Conservation (phyloP, 2,888 invertebrate species). For the Nysson spinosus region DNA sequence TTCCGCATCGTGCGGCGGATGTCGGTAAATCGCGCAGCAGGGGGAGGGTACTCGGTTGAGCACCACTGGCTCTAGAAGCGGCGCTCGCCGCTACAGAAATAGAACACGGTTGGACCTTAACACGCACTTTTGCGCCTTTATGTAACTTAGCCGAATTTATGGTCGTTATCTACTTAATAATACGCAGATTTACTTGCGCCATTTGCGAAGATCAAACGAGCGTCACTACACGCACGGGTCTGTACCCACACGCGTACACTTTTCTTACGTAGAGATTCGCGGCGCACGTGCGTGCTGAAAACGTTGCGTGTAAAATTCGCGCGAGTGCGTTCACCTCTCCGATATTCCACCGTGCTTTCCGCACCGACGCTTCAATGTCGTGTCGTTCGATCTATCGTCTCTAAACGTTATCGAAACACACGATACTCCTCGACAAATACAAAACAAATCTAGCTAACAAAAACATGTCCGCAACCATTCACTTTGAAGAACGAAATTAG, state of each 20-base stretch:
- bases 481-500: too few species aligned
- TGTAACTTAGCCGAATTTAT: slow-evolving; percentile 66
- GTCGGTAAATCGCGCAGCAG: too few species aligned
- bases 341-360: slow-evolving; percentile 40
- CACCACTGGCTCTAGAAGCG: slow-evolving; percentile 59
- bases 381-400: slow-evolving; percentile 20
- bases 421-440: slow-evolving; percentile 12
- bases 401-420: slow-evolving; percentile 20
- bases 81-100: slow-evolving; percentile 60
- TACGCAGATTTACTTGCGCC: slow-evolving; percentile 55
- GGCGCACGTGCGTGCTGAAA: slow-evolving; percentile 38
- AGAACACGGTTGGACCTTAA: slow-evolving; percentile 64
- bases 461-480: too few species aligned
- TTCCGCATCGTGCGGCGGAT: too few species aligned
- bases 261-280: too few species aligned
- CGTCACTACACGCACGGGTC: slow-evolving; percentile 1
- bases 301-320: slow-evolving; percentile 45
- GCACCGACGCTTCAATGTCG: slow-evolving; percentile 25
- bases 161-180: slow-evolving; percentile 69
- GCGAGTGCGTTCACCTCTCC: slow-evolving; percentile 50
- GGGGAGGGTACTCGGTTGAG: slow-evolving; percentile 48
- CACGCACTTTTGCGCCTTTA: slow-evolving; percentile 64
- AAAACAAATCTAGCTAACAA: background rate
- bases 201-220: slow-evolving; percentile 56
- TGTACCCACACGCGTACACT: slow-evolving; percentile 12